Conservation (phyloP, 2,888 invertebrate species). For the Lasioglossum villosulum region DNA sequence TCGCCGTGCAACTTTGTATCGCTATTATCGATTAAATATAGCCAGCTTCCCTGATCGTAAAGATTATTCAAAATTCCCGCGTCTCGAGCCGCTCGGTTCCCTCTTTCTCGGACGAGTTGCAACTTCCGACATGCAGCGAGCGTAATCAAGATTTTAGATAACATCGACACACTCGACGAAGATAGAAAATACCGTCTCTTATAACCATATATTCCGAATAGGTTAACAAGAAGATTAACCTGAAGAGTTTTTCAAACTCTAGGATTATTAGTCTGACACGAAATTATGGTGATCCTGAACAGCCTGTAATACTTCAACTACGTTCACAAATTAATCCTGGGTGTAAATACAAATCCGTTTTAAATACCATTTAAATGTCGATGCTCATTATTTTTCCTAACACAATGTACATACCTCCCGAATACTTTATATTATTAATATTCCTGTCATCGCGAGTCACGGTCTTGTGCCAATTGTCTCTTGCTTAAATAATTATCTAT, state of each 20-base stretch:
- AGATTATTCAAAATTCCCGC: conserved; percentile 56
- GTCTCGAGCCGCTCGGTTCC: conserved; percentile 3
- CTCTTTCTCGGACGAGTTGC: conserved; percentile 38
- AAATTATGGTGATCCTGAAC: background rate
- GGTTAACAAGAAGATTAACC: conserved; percentile 18
- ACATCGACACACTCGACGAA: conserved; percentile 48
- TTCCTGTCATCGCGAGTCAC: too few relatives aligned
- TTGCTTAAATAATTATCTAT: too few relatives aligned
- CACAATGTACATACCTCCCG: too few relatives aligned
- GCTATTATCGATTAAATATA: conserved; percentile 40
- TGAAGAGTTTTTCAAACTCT: background rate
- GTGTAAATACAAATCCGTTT: background rate
- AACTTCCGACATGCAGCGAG: conserved; percentile 50
- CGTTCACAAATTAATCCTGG: background rate
- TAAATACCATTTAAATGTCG: background rate
- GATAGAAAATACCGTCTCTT: conserved; percentile 31
- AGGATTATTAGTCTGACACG: background rate
- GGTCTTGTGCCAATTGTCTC: too few relatives aligned
- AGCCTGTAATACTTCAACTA: background rate
- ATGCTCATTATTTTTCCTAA: background rate
- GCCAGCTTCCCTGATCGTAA: conserved; percentile 48
- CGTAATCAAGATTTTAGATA: conserved; percentile 54
- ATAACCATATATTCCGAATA: background rate
- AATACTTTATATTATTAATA: too few relatives aligned
- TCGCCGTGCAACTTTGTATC: background rate